These are phyloP conservation scores for Lophotis ruficrista DNA, from an alignment of 2,113 vertebrate genomes.

Conservation along the genomic window DNA sequence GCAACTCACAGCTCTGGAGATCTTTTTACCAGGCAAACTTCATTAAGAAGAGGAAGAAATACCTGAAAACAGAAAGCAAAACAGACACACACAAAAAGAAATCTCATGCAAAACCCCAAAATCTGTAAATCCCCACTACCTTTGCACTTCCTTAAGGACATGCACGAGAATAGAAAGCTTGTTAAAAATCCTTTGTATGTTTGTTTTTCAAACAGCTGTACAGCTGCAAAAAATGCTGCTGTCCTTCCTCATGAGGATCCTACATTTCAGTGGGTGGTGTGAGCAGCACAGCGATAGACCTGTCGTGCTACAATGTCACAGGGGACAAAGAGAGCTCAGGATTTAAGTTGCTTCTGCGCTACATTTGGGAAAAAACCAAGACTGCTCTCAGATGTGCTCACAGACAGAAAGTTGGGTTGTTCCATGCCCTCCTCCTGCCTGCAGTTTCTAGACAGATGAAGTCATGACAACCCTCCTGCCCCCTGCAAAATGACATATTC, in stretches of 20 bases:
- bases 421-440: not conserved
- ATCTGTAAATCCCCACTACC: not conserved
- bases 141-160: not conserved
- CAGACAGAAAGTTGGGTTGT: not conserved
- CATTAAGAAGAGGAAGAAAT: not conserved
- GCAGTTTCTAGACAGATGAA: not conserved
- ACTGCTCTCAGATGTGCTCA: accelerated
- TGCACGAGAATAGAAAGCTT: not conserved
- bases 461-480: not conserved
- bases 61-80: not conserved
- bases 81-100: not conserved
- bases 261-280: not conserved
- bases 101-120: not conserved
- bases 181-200: not conserved
- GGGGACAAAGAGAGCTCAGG: accelerated
- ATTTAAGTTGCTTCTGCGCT: not conserved
- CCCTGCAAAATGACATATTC: not conserved
- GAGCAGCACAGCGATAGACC: accelerated
- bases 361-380: not conserved
- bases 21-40: not conserved
- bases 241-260: not conserved
- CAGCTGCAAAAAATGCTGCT: not conserved
- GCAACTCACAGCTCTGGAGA: not conserved
- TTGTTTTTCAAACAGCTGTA: not conserved
- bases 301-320: accelerated